These are phyloP conservation scores for Zapornia atra DNA, from an alignment of 2,113 vertebrate genomes.

Conservation along the genomic window DNA sequence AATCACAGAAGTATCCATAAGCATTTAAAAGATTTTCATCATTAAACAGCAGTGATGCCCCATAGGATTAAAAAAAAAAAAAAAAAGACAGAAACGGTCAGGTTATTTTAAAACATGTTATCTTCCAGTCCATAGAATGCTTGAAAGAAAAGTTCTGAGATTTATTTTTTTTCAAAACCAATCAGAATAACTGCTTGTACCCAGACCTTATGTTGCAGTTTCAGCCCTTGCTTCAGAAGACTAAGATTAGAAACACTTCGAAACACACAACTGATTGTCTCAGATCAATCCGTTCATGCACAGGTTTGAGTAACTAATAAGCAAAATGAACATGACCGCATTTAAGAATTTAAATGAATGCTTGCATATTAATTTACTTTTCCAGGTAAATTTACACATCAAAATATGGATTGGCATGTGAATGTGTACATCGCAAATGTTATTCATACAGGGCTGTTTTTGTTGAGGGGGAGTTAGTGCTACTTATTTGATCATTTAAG, in stretches of 20 bases:
- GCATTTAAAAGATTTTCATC: neutral
- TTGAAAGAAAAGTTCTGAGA: neutral
- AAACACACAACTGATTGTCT: neutral
- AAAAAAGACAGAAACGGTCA: accelerated
- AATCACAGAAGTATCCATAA: neutral
- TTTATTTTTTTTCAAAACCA: neutral
- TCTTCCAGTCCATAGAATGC: neutral
- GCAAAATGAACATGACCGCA: neutral
- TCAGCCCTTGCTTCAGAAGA: neutral
- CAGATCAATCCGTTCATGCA: neutral
- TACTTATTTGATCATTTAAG: neutral
- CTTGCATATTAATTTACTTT: neutral
- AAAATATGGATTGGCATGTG: neutral
- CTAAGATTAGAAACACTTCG: neutral
- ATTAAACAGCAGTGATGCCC: neutral
- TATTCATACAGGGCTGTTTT: accelerated
- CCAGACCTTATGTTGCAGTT: neutral
- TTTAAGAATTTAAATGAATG: neutral
- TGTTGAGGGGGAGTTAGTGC: accelerated
- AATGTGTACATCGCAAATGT: neutral
- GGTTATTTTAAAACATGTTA: neutral
- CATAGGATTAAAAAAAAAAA: neutral
- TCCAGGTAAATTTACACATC: neutral
- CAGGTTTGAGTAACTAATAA: neutral
- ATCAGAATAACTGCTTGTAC: neutral